Conservation (phyloP, 2,113 vertebrate species). For the Calonectris borealis region DNA sequence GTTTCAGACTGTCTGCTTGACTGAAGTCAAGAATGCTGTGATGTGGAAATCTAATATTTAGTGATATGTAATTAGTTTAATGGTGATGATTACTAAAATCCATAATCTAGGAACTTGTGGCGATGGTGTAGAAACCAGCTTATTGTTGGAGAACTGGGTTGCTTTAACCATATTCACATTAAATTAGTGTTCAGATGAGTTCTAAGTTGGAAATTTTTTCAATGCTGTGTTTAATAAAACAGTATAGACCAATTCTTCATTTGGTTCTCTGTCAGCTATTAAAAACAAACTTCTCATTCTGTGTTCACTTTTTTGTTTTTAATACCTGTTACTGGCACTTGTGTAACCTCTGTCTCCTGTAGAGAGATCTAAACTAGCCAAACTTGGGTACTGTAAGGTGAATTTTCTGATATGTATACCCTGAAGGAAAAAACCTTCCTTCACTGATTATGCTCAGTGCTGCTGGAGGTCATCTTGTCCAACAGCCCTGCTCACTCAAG, state of each 20-base stretch:
- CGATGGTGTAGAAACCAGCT: not conserved
- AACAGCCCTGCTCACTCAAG: not conserved
- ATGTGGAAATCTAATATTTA: constrained; percentile 27
- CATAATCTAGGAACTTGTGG: not conserved
- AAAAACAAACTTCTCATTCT: not conserved
- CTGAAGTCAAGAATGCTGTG: constrained; percentile 13
- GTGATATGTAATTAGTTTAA: constrained; percentile 24
- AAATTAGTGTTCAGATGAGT: not conserved
- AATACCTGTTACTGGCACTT: not conserved
- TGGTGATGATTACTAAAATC: constrained; percentile 33
- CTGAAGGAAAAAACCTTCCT: not conserved
- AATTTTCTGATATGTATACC: not conserved
- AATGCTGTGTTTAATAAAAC: not conserved
- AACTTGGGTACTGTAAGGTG: rapidly evolving
- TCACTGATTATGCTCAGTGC: not conserved
- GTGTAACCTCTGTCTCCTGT: not conserved
- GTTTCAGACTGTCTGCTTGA: not conserved
- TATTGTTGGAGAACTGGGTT: not conserved
- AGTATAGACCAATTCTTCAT: not conserved
- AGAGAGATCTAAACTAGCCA: not conserved
- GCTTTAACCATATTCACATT: not conserved
- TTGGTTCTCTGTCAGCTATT: not conserved
- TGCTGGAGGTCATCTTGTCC: not conserved
- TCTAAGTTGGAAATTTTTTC: not conserved
- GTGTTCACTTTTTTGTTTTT: not conserved